A percentile compares a stretch with the other conserved stretches of the same genome.
Evolutionary conservation across 2,888 invertebrate genomes (phyloP).

Genomic region (Scaptomyza reducta): DNA sequence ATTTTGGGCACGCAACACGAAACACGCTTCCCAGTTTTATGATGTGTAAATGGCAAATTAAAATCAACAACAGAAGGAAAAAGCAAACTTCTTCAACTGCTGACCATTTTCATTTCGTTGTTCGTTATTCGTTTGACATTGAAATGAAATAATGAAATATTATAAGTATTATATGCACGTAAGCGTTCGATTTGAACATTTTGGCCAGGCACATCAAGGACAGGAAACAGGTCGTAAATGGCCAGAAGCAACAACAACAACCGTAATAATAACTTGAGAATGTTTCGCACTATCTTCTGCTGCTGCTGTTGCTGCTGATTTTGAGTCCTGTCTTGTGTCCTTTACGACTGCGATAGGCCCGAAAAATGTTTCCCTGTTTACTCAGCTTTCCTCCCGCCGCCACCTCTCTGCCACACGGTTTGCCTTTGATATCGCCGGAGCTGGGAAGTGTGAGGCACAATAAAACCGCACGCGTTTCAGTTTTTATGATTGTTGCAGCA

Average conservation of each 20-base stretch:
- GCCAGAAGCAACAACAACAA: slow-evolving; percentile 18
- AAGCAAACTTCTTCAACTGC: slow-evolving; percentile 17
- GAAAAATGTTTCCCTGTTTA: slow-evolving; percentile 3
- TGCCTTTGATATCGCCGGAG: slow-evolving; percentile 17
- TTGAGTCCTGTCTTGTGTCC: slow-evolving; percentile 29
- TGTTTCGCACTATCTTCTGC: slow-evolving; percentile 41
- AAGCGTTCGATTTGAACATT: slow-evolving; percentile 30
- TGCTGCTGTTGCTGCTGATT: slow-evolving; percentile 9
- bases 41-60: slow-evolving; percentile 67
- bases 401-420: neutral
- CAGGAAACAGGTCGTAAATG: slow-evolving; percentile 59
- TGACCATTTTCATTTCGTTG: slow-evolving; percentile 31
- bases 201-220: slow-evolving; percentile 33
- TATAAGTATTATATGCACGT: slow-evolving; percentile 51
- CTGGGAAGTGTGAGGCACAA: slow-evolving; percentile 40
- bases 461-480: slow-evolving; percentile 66
- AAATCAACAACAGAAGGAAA: slow-evolving; percentile 31
- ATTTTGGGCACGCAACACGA: slow-evolving; percentile 1
- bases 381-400: neutral
- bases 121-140: slow-evolving; percentile 25
- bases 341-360: slow-evolving; percentile 46
- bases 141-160: slow-evolving; percentile 56
- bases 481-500: slow-evolving; percentile 60
- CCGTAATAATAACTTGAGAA: slow-evolving; percentile 32
- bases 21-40: slow-evolving; percentile 55